Evolutionary conservation across 2,888 invertebrate species (phyloP), one percentile per base, ranked within the genome.

Genomic region (Drosophila affinis): DNA sequence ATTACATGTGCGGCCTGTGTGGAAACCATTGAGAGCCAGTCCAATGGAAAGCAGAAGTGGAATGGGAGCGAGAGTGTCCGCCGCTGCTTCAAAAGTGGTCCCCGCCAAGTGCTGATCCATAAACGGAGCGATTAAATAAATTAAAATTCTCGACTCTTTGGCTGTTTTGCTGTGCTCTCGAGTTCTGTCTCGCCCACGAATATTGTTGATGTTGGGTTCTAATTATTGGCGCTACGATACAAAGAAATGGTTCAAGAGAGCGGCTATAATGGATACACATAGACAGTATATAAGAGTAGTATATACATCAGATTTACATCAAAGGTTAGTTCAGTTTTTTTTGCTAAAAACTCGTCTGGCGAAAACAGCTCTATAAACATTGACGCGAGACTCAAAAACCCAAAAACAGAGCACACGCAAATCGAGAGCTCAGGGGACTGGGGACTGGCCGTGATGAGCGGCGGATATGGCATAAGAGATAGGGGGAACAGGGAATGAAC

Each of bases 111-210:
- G 62, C 65, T 59, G 49, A 60, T 47, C 87, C 87, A 87, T 84
- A 83, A 87, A 87, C 81, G 87, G 87, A 62, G 77, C 72, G 87
- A 79, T 81, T 83, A 79, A 76, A 78, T 83, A 76, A 78, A 75
- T 78, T 75, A 59, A 73, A 70, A 78, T 72, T 70, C 62, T 51
- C 9, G 29, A 3, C 29, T 29, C 29, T 62, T 62, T 59, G 27
- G 6, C 48, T 49, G 24, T 48, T 74, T 59, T 18, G 6, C 48
- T 49, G 24, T 48, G 71, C 48, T 27, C n/a, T 52, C 39, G n/a
- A 62, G 39, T 39, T 39, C 24, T 24, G 24, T 24, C 85, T 24
- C 85, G 79, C 81, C 81, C 76, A 85, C 81, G 39, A 39, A 39
- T 39, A 14, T 7, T 39, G 14, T 39, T 39, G 14, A n/a, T 39